phyloP scores from a whole-genome alignment of 2,113 vertebrate genomes.

The Rhabdornis inornatus region DNA sequence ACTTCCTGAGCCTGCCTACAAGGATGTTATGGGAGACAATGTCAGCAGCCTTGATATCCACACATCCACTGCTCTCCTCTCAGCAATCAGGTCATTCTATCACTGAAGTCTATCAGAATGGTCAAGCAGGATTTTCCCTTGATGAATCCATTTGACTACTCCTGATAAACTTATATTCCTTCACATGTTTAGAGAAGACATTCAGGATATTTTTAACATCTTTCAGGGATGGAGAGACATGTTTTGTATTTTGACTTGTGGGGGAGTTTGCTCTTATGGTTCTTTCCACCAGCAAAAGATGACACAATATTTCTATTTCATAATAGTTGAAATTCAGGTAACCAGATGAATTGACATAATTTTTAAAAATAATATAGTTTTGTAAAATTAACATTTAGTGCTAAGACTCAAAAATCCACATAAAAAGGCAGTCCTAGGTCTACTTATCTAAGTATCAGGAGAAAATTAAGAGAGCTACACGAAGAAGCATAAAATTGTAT shows the following conservation, averaged over 20 bases:
- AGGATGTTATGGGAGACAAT: background rate
- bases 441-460: background rate
- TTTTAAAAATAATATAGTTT: background rate
- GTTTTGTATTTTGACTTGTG: background rate
- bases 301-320: background rate
- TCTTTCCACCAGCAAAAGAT: background rate
- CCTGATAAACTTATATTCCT: background rate
- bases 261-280: background rate
- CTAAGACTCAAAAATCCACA: background rate
- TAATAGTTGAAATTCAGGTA: background rate
- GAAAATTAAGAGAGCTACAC: background rate
- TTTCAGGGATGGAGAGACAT: background rate
- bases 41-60: background rate
- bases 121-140: background rate
- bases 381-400: background rate
- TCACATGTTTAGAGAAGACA: background rate
- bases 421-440: background rate
- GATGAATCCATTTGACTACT: background rate
- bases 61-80: background rate
- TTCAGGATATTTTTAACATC: background rate
- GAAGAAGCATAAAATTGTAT: background rate
- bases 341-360: background rate
- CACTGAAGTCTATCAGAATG: background rate
- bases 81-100: background rate
- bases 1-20: background rate